Percentiles rank a stretch among this genome's conserved stretches.
Evolutionary conservation across 1,140 invertebrate genomes (phyloP).

Genomic region (Mycetomoellerius zeteki): DNA sequence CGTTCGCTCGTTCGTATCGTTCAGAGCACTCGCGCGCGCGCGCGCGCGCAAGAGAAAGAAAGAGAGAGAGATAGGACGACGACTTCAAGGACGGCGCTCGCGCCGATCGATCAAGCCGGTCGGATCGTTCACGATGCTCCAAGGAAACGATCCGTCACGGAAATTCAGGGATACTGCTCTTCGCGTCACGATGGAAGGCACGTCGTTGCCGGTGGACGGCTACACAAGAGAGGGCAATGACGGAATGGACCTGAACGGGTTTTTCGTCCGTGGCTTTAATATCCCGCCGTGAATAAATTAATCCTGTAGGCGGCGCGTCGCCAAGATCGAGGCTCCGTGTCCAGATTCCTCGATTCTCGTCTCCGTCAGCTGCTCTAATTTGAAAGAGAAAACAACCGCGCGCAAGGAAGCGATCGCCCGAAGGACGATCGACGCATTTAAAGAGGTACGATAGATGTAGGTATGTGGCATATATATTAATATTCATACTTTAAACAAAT

Average conservation of each 20-base stretch:
- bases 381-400: background rate
- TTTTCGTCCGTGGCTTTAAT: conserved; percentile 44
- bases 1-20: conserved; percentile 19
- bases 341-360: background rate
- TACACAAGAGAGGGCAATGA: background rate
- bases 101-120: conserved; percentile 71
- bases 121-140: conserved; percentile 70
- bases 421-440: background rate
- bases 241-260: background rate
- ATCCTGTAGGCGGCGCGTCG: conserved; percentile 35
- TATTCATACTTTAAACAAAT: too few species aligned
- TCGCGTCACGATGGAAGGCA: conserved; percentile 26
- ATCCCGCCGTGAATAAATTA: conserved; percentile 52
- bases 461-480: too few species aligned
- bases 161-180: conserved; percentile 53
- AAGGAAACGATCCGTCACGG: conserved; percentile 62
- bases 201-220: background rate
- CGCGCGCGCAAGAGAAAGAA: background rate
- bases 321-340: background rate
- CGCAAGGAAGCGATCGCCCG: background rate
- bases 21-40: conserved; percentile 7
- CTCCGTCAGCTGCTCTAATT: conserved; percentile 14
- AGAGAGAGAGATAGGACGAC: conserved; percentile 76
- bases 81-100: conserved; percentile 82
- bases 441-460: background rate